Percentiles rank a stretch among this genome's conserved stretches.
Conservation (phyloP, 1,140 invertebrate genomes). For the Hyles euphorbiae region DNA sequence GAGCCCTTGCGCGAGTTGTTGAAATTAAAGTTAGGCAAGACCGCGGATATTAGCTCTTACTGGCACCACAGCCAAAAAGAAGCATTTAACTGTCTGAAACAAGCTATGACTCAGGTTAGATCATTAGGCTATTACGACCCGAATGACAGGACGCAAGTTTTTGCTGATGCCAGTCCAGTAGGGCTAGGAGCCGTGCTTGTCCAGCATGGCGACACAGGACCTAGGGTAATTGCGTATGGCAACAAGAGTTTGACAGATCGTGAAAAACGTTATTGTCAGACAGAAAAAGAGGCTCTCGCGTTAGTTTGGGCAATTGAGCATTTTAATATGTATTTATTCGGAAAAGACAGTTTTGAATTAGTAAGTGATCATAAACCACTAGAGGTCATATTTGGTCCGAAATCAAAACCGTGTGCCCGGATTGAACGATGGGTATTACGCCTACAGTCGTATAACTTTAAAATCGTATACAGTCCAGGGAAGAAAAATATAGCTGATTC, state of each 20-base stretch:
- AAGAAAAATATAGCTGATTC: conserved; percentile 25
- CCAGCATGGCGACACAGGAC: conserved; percentile 9
- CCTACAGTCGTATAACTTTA: conserved; percentile 21
- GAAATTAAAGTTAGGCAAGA: conserved; percentile 18
- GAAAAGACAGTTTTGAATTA: conserved; percentile 20
- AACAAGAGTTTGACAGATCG: conserved; percentile 16
- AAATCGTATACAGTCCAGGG: conserved; percentile 21
- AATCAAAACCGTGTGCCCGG: conserved; percentile 26
- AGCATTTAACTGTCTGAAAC: conserved; percentile 9
- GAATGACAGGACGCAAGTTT: conserved; percentile 32
- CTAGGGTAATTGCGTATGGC: conserved; percentile 23
- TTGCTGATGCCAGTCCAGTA: conserved; percentile 61
- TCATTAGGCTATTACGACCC: conserved; percentile 26
- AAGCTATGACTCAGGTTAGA: conserved; percentile 12
- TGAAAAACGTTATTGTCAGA: conserved; percentile 25
- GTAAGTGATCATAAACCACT: conserved; percentile 29
- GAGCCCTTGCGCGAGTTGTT: conserved; percentile 34
- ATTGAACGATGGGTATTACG: conserved; percentile 29
- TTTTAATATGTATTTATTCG: conserved; percentile 25
- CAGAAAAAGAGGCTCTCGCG: conserved; percentile 29
- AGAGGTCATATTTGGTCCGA: conserved; percentile 21
- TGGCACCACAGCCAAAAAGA: conserved; percentile 11
- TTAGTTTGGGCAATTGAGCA: conserved; percentile 25
- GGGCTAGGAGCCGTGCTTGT: conserved; percentile 47
- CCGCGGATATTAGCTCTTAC: conserved; percentile 5